phyloP scores from a whole-genome alignment of 2,888 invertebrate species.

The Caenorhabditis sp. region DNA sequence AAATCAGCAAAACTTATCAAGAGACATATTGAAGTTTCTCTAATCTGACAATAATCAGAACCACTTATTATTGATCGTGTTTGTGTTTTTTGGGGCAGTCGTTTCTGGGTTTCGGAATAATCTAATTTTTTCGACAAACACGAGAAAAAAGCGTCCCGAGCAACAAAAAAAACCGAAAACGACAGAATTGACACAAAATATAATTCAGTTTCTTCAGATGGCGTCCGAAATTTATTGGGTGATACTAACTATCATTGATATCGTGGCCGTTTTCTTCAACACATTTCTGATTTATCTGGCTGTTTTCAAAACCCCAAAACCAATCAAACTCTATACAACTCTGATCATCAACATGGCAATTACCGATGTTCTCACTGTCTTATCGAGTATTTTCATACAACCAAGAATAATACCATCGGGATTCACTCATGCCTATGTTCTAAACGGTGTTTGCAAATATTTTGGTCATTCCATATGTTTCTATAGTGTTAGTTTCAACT shows the following conservation, averaged over 20 bases:
- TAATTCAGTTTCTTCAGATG: too few species aligned
- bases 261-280: slow-evolving; percentile 22
- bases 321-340: slow-evolving; percentile 18
- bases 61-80: too few species aligned
- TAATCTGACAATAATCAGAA: too few species aligned
- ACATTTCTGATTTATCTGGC: slow-evolving; percentile 25
- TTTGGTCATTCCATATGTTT: slow-evolving; percentile 13
- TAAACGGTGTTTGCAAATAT: slow-evolving; percentile 18
- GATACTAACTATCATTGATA: slow-evolving; percentile 15
- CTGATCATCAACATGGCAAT: slow-evolving; percentile 27
- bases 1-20: too few species aligned
- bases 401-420: slow-evolving; percentile 31
- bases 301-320: slow-evolving; percentile 23
- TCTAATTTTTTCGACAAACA: too few species aligned
- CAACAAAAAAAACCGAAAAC: too few species aligned
- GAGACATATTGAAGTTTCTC: too few species aligned
- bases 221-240: slow-evolving; percentile 8
- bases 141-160: too few species aligned
- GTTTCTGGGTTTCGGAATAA: too few species aligned
- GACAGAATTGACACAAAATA: too few species aligned
- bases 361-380: slow-evolving; percentile 20
- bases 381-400: slow-evolving; percentile 24
- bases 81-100: too few species aligned
- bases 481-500: slow-evolving; percentile 19
- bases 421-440: slow-evolving; percentile 23